Evolutionary conservation across 2,888 invertebrate genomes (phyloP), one percentile per base, ranked within the genome.

Genomic region (Zaprionus lineosus): DNA sequence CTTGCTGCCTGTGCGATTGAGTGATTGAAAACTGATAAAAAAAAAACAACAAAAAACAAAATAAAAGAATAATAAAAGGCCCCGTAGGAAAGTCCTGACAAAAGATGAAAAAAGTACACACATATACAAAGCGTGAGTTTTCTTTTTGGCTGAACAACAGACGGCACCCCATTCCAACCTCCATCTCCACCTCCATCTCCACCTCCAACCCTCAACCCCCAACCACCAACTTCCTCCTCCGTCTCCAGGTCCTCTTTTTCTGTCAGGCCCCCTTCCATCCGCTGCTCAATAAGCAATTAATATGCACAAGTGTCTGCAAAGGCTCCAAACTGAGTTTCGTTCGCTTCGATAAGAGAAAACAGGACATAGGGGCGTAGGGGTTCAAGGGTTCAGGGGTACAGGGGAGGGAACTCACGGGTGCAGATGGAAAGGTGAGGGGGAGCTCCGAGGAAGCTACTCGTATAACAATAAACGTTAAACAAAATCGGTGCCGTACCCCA

Each of bases 221-320:
- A 1, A 1, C 0, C 18, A 28, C 4, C 7, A 11, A n/a, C n/a
- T n/a, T n/a, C n/a, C n/a, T n/a, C n/a, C n/a, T n/a, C n/a, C n/a
- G n/a, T n/a, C n/a, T n/a, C n/a, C n/a, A n/a, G n/a, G n/a, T n/a
- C n/a, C n/a, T n/a, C n/a, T n/a, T n/a, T n/a, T n/a, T n/a, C n/a
- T n/a, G n/a, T n/a, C 21, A 11, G 12, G 12, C n/a, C 37, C 29
- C 24, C 41, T 15, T 7, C 40, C n/a, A 21, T 6, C 33, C 19
- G 36, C 83, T 61, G 65, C 76, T 85, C 84, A 86, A 86, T 81
- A 86, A 77, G 81, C 86, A 86, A 86, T 82, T 82, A 82, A 86
- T 86, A 82, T 82, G 86, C 81, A 84, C 86, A 81, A 84, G 84
- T 81, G 81, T 79, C 81, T 73, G 81, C 44, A 52, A 61, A 52